Percentiles rank a stretch among this genome's conserved stretches.
Conservation (phyloP, 2,888 invertebrate species). For the Sinohyriopsis cumingii region DNA sequence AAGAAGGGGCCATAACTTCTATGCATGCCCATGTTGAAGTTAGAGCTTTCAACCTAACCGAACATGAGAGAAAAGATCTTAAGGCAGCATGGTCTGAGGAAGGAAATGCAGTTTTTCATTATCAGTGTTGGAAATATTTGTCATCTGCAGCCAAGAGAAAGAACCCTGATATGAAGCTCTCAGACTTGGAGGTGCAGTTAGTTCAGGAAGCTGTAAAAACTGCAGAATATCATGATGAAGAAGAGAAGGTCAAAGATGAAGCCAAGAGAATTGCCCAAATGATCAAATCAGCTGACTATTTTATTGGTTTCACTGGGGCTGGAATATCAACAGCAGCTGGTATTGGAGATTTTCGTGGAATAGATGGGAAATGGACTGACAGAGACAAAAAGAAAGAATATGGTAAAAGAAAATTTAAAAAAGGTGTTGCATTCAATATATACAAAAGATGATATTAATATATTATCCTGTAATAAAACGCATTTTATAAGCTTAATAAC, state of each 20-base stretch:
- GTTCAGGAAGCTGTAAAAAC: slow-evolving; percentile 54
- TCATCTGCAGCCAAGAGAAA: slow-evolving; percentile 8
- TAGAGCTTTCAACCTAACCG: too few species aligned
- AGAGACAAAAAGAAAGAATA: slow-evolving; percentile 51
- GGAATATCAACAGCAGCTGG: slow-evolving; percentile 66
- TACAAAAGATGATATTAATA: too few species aligned
- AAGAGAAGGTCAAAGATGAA: slow-evolving; percentile 35
- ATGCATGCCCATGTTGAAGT: too few species aligned
- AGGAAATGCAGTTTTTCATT: slow-evolving; percentile 48
- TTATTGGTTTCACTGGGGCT: slow-evolving; percentile 62
- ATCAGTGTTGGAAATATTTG: slow-evolving; percentile 42
- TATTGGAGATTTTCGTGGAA: slow-evolving; percentile 63
- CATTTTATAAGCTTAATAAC: too few species aligned
- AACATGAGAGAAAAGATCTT: neutral
- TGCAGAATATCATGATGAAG: slow-evolving; percentile 58
- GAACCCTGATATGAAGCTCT: slow-evolving; percentile 10
- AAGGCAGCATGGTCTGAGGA: slow-evolving; percentile 37
- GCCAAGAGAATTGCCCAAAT: slow-evolving; percentile 50
- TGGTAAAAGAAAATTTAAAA: slow-evolving; percentile 21
- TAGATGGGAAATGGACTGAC: slow-evolving; percentile 63
- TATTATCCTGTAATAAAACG: too few species aligned
- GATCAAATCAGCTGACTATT: slow-evolving; percentile 45
- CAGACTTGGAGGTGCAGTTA: slow-evolving; percentile 41
- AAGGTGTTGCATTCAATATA: too few species aligned
- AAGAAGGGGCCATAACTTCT: too few species aligned